Evolutionary conservation across 2,797 vertebrate species (phyloP), one percentile per base, ranked within the genome.

Genomic region (Peromyscus melanophrys): DNA sequence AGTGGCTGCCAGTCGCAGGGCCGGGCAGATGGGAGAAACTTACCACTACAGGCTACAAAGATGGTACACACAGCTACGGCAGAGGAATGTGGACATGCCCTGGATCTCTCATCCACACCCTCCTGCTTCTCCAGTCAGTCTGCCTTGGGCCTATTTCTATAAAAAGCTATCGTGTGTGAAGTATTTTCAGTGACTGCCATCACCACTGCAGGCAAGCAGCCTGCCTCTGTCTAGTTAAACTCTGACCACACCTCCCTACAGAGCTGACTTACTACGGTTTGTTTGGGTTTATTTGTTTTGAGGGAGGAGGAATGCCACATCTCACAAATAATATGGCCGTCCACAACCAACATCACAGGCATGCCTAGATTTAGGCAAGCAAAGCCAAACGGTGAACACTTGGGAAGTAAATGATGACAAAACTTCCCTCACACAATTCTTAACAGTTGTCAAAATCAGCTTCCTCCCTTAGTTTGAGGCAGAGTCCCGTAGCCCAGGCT

Each of bases 41-140:
- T 57, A 57, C 55, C 55, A 57, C 55, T 57, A 57, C 55, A 57
- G 55, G 55, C 27, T 21, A 31, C 97, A 95, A 88, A 59, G 75
- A 95, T 95, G 90, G 97, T 96, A 89, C 97, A 97, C 96, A 92
- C 96, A 73, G 90, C 90, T 57, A 27, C 0, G 21, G 34, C 46
- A 71, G 10, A 46, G 65, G 34, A 9, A 37, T n/a, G 9, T 29
- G 9, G 31, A 40, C 7, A 61, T 4, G 27, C 23, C 16, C 67
- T 87, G 6, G 37, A 55, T 55, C 92, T 93, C 92, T 85, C 65
- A 95, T 87, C 81, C 23, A 73, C n/a, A 92, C 29, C 89, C 11
- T 75, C 77, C 12, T 0, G 57, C 97, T 97, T 96, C 96, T 97
- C 97, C 93, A 93, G 83, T 88, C 95, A n/a, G 94, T 63, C 61